Percentiles rank a stretch among this genome's conserved stretches.
phyloP scores from a whole-genome alignment of 2,888 invertebrate genomes.

The Tachystola acroxantha region DNA sequence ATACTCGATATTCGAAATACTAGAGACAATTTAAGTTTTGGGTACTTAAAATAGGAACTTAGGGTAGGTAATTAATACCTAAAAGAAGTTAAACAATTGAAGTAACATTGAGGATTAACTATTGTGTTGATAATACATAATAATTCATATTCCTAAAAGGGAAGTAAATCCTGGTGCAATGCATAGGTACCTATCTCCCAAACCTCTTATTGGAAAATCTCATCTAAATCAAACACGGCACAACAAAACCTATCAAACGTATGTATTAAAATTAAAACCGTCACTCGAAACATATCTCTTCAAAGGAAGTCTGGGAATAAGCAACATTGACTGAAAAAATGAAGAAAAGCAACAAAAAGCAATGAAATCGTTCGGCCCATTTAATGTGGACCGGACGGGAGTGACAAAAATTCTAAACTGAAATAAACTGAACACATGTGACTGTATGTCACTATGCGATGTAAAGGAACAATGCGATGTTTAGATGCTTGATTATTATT shows the following conservation, averaged over 20 bases:
- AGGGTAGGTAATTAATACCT: too few relatives aligned
- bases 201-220: too few relatives aligned
- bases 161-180: too few relatives aligned
- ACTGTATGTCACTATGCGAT: constrained; percentile 43
- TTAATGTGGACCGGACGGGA: constrained; percentile 74
- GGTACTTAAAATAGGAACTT: too few relatives aligned
- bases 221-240: constrained; percentile 19
- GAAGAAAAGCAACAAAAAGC: constrained; percentile 46
- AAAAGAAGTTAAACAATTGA: too few relatives aligned
- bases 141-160: too few relatives aligned
- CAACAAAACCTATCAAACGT: constrained; percentile 37
- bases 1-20: too few relatives aligned
- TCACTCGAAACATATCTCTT: constrained; percentile 44
- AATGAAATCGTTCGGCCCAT: constrained; percentile 73
- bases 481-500: constrained; percentile 2
- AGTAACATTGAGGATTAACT: too few relatives aligned
- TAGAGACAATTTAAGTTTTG: too few relatives aligned
- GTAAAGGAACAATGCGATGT: constrained; percentile 8
- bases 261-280: constrained; percentile 51
- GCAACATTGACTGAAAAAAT: constrained; percentile 35
- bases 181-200: background rate
- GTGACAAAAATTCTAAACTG: constrained; percentile 73
- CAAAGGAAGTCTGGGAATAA: constrained; percentile 69
- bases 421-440: constrained; percentile 75
- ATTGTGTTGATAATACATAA: too few relatives aligned